phyloP scores from a whole-genome alignment of 2,113 vertebrate species.

The Menura novaehollandiae region DNA sequence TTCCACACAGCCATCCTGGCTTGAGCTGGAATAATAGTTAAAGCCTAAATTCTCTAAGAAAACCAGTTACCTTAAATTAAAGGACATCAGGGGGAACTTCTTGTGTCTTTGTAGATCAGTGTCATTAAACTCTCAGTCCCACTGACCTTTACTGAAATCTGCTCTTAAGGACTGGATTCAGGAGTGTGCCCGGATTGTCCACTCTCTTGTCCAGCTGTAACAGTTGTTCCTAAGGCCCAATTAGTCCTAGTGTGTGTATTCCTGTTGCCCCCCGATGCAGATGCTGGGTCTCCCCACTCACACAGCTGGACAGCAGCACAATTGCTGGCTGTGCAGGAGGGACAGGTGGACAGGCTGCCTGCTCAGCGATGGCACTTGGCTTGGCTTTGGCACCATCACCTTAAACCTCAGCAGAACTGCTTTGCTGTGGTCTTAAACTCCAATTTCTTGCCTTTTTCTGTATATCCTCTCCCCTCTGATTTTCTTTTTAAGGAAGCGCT shows the following conservation, averaged over 20 bases:
- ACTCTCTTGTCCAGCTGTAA: not conserved
- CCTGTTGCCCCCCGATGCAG: accelerated
- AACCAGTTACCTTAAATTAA: not conserved
- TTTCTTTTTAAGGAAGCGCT: not conserved
- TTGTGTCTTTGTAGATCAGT: not conserved
- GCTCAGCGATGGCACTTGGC: not conserved
- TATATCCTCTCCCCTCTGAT: not conserved
- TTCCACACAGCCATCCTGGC: not conserved
- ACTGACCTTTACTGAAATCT: not conserved
- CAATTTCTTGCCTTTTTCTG: not conserved
- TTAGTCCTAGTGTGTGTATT: accelerated
- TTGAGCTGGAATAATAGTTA: not conserved
- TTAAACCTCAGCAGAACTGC: not conserved
- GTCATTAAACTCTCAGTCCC: not conserved
- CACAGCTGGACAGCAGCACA: not conserved
- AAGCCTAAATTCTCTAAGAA: not conserved
- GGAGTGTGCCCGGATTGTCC: not conserved
- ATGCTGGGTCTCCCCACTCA: not conserved
- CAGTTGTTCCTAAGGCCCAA: accelerated
- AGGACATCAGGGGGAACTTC: not conserved
- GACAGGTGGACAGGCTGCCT: not conserved
- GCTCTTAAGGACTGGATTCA: not conserved
- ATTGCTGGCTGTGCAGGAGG: not conserved
- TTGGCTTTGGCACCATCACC: not conserved
- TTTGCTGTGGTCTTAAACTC: not conserved